phyloP scores from a whole-genome alignment of 1,140 invertebrate genomes.

The Caerostris extrusa region DNA sequence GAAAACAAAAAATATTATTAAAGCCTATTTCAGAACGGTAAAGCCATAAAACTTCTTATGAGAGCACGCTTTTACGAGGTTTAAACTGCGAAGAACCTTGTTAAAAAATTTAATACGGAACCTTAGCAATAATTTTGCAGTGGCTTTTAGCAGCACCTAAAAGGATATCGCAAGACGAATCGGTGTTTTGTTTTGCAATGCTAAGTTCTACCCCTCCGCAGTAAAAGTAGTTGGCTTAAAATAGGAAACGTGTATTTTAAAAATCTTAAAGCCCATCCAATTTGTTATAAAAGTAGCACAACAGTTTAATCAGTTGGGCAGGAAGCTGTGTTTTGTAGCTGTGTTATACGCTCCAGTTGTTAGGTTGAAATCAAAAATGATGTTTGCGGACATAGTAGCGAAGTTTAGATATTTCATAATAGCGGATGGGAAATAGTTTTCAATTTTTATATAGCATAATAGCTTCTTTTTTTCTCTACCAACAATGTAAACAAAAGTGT shows the following conservation, averaged over 20 bases:
- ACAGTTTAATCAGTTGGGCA: neutral
- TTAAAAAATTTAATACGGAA: slow-evolving; percentile 33
- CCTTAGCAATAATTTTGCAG: neutral
- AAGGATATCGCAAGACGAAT: neutral
- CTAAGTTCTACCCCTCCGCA: neutral
- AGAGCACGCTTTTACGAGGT: neutral
- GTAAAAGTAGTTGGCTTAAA: neutral
- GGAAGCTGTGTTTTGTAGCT: neutral
- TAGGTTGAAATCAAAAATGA: too few species aligned
- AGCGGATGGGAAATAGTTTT: too few species aligned
- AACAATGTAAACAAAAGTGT: too few species aligned
- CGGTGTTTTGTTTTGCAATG: neutral
- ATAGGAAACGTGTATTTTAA: slow-evolving; percentile 3
- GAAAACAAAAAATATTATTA: slow-evolving; percentile 44
- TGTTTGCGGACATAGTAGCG: too few species aligned
- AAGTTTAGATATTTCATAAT: too few species aligned
- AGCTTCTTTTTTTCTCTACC: too few species aligned
- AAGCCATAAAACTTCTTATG: slow-evolving; percentile 34
- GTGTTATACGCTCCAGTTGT: too few species aligned
- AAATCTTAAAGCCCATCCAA: slow-evolving; percentile 12
- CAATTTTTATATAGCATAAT: too few species aligned
- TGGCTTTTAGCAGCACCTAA: neutral
- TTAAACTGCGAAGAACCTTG: slow-evolving; percentile 6
- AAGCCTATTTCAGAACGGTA: slow-evolving; percentile 22
- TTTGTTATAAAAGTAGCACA: neutral